phyloP scores from a whole-genome alignment of 2,888 invertebrate species.

The Phyllotreta striolata region DNA sequence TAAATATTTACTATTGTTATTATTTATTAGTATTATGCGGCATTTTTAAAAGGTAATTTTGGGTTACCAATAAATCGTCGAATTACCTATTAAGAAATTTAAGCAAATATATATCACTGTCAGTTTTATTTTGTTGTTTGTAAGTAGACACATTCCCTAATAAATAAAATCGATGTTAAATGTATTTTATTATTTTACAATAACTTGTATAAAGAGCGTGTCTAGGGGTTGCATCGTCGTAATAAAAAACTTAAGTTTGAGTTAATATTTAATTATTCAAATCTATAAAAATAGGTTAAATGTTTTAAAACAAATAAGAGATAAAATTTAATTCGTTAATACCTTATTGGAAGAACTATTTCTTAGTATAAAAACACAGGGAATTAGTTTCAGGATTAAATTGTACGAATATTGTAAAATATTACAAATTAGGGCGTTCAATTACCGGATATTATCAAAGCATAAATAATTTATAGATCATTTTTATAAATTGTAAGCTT shows the following conservation, averaged over 20 bases:
- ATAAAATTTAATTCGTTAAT: not conserved
- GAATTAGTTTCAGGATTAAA: too few species aligned
- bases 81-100: too few species aligned
- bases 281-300: slow-evolving; percentile 28
- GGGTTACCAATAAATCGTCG: too few species aligned
- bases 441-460: too few species aligned
- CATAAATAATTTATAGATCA: too few species aligned
- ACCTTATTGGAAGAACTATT: not conserved
- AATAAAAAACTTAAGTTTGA: slow-evolving; percentile 1
- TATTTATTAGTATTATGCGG: not conserved
- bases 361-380: not conserved
- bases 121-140: slow-evolving; percentile 2
- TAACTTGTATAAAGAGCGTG: not conserved
- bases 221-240: not conserved
- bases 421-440: too few species aligned
- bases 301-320: slow-evolving; percentile 3
- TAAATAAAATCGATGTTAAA: slow-evolving; percentile 17
- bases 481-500: too few species aligned
- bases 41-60: not conserved
- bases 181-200: not conserved
- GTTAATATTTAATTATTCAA: slow-evolving; percentile 21
- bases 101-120: too few species aligned
- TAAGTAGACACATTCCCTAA: slow-evolving; percentile 21
- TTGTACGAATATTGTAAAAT: too few species aligned
- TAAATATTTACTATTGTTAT: not conserved